Base-by-base conservation (phyloP, 2,888 invertebrate genomes). In the Cheilosia impressa region DNA sequence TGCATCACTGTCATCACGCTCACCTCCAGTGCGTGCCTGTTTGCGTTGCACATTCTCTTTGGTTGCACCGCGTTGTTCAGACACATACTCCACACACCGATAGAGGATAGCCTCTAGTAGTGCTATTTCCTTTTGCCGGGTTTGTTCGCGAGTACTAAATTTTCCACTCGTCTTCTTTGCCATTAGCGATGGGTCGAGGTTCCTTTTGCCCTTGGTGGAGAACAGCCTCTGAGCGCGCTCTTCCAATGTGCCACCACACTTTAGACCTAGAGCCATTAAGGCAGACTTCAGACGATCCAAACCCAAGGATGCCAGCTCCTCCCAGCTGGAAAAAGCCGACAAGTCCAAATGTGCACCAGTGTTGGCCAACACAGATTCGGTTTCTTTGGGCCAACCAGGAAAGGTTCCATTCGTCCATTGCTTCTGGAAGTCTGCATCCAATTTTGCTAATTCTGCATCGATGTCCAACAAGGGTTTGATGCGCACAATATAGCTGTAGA, bases 21-120 rank as follows among this genome's bases (percentile, higher is more conserved):
- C 98, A 7, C 97, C 98, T 50, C 97, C 98, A 0, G 98, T 98
- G 75, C 99, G 95, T 0, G 99, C 99, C 90, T 99, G 99, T 89
- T 99, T 98, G 2, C 99, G 94, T 90, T 99, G 99, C 4, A 99
- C 99, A 92, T 99, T 99, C 93, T 99, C 99, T 89, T 98, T 97
- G 0, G 99, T 99, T 0, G 98, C 96, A 4, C 95, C 94, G 55
- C 99, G 94, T 89, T 99, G 98, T 83, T 96, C 95, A 38, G 96
- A 95, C 0, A 98, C 94, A 71, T 97, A 93, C 88, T 97, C 97
- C 0, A 97, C 95, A 84, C 98, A 95, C 90, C 95, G 95, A 91
- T 98, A 98, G 24, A 98, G 94, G 91, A 98, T 97, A 0, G 97
- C 96, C 93, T 99, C 99, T 75, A 98, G 93, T 66, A 95, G 94